Base-by-base conservation (phyloP, 1,140 invertebrate species). In the Tetramorium alpestre region DNA sequence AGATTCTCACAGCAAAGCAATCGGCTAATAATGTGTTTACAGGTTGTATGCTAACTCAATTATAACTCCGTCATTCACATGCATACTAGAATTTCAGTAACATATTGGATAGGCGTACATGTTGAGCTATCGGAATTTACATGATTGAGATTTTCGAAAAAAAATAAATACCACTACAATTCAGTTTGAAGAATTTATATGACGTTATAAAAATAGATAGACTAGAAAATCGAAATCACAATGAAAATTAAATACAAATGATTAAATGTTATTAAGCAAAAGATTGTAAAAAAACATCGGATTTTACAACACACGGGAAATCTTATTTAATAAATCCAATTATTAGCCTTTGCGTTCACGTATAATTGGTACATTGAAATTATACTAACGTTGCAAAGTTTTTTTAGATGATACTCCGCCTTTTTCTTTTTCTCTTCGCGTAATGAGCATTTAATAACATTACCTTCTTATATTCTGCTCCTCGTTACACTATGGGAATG, bases 21-120 rank as follows among this genome's bases (percentile, higher is more conserved):
- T 84, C 38, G 62, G 65, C 56, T 89, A 89, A 88, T 88, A 87
- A 89, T 33, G 33, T n/a, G 70, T 76, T 87, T 54, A 62, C 38
- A 69, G 69, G 47, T 47, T 41, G 44, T n/a, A 65, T 78, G 25
- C 49, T 58, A 41, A 58, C 18, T n/a, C 10, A 47, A 49, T 60
- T 60, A 44, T 25, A 58, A 44, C 6, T 75, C n/a, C 1, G 18
- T 51, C 44, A 78, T 47, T 11, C 25, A 47, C 41, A 47, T 44
- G 16, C 41, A 41, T 3, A 8, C 25, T 51, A 54, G n/a, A 80
- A 54, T 67, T 51, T 28, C 28, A n/a, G 11, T 25, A 28, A 38
- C 33, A 67, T 41, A 38, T 65, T 22, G 11, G 7, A 51, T 51
- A 67, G 11, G 3, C 10, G 3, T 41, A 5, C n/a, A 18, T 13